Base-by-base conservation (phyloP, 1,140 invertebrate species). In the Drosophila melanica region DNA sequence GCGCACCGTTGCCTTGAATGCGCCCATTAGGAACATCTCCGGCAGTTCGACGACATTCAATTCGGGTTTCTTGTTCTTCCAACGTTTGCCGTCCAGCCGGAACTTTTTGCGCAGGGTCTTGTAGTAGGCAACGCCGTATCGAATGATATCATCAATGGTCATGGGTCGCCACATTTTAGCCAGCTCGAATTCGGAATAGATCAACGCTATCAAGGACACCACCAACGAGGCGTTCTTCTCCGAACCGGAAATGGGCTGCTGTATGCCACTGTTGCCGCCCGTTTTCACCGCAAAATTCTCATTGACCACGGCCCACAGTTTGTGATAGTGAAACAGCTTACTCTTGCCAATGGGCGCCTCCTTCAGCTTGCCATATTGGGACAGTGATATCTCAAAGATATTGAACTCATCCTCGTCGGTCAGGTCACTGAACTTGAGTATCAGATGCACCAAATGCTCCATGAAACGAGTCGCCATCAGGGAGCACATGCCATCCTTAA, bases 21-120 rank as follows among this genome's bases (percentile, higher is more conserved):
- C 77, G 14, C 90, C 90, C 71, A 92, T 87, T 1, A 91, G 58
- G 16, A 91, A 89, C 77, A 89, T 80, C 50, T 92, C 87, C 4
- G 90, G 90, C 23, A 92, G 33, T 37, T 92, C 89, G 6, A 80
- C 81, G 4, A 92, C 67, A 47, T 92, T 92, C n/a, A 92, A n/a
- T 12, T 90, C 77, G 0, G 90, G 84, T 6, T 81, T 91, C 51
- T 89, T 85, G 39, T 90, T 90, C 60, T 86, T 76, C 75, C 90
- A 91, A 1, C 84, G 85, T 16, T 89, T 89, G 18, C 84, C 84
- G 33, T 89, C 84, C 39, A 92, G 44, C 0, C 90, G 75, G 41
- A 89, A 82, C 63, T 90, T 82, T 35, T 90, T 90, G 7, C 77
- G 59, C 9, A 91, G 60, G 2, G 75, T 91, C 14, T 89, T 90